Evolutionary conservation across 2,888 invertebrate species (phyloP).

Genomic region (Drosophila planitibia): DNA sequence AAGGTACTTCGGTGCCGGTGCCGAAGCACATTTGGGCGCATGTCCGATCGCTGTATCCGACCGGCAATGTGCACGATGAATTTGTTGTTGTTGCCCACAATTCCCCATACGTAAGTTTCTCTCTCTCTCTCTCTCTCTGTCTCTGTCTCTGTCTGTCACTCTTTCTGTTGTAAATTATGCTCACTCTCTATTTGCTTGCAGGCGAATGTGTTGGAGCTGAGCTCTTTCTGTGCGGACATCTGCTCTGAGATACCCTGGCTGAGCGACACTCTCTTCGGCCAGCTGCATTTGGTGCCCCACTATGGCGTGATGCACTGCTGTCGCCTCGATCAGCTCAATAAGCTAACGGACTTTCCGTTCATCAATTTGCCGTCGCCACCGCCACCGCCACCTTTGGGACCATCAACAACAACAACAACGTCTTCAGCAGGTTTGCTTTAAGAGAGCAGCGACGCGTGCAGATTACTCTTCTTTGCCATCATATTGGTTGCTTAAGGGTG

Average conservation of each 20-base stretch:
- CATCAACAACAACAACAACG: not conserved
- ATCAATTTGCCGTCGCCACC: not conserved
- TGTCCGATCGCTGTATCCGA: conserved; percentile 24
- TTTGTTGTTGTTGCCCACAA: conserved; percentile 57
- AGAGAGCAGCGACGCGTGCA: not conserved
- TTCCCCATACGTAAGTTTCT: conserved; percentile 51
- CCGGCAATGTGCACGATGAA: conserved; percentile 20
- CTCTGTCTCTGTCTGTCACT: not conserved
- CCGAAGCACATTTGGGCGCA: conserved; percentile 54
- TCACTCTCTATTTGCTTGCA: conserved; percentile 15
- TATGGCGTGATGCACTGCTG: conserved; percentile 55
- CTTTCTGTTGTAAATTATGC: not conserved
- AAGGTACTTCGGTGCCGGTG: conserved; percentile 15
- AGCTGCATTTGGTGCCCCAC: conserved; percentile 45
- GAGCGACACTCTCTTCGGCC: conserved; percentile 29
- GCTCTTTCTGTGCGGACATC: conserved; percentile 38
- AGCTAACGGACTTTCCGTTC: conserved; percentile 35
- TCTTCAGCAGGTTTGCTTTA: not conserved
- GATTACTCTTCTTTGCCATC: not conserved
- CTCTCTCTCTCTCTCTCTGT: not conserved
- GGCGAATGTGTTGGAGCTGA: conserved; percentile 28
- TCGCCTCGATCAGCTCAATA: conserved; percentile 33
- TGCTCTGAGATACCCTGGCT: conserved; percentile 56
- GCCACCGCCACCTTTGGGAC: too few relatives aligned
- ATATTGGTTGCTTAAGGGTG: not conserved